Percentiles rank a stretch among this genome's conserved stretches.
Conservation (phyloP, 2,797 vertebrate species). For the Rhinella marina region DNA sequence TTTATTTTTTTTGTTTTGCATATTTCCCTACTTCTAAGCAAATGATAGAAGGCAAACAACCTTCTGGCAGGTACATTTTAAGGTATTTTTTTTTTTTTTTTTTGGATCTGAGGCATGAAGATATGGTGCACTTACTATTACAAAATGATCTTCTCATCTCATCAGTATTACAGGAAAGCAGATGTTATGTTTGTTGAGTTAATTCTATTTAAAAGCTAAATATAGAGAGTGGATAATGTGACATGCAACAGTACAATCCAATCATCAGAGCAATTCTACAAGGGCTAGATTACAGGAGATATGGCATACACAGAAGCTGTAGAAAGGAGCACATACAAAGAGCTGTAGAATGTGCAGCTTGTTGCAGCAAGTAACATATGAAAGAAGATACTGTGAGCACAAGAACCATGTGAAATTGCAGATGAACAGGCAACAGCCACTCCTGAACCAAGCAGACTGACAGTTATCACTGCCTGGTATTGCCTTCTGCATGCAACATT, state of each 20-base stretch:
- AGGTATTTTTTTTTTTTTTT: too few species aligned
- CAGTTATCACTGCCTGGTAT: conserved; percentile 23
- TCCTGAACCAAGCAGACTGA: conserved; percentile 20
- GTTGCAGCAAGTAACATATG: background rate
- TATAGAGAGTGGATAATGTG: background rate
- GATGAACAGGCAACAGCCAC: background rate
- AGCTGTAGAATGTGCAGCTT: conserved; percentile 35
- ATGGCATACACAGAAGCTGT: background rate
- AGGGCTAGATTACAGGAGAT: background rate
- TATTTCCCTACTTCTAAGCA: too few species aligned
- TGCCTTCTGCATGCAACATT: conserved; percentile 33
- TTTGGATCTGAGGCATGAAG: too few species aligned
- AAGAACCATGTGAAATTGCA: background rate
- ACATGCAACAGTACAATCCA: background rate
- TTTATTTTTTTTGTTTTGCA: too few species aligned
- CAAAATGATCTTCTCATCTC: background rate
- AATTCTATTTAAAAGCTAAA: conserved; percentile 3
- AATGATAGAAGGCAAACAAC: too few species aligned
- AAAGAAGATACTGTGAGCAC: conserved; percentile 41
- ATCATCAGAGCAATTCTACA: background rate
- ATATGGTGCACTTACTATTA: background rate
- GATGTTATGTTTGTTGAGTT: background rate
- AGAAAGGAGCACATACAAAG: conserved; percentile 22
- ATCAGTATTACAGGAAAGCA: conserved; percentile 1
- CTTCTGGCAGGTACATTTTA: too few species aligned